Evolutionary conservation across 2,888 invertebrate species (phyloP).

Genomic region (Leptogaster cylindrica): DNA sequence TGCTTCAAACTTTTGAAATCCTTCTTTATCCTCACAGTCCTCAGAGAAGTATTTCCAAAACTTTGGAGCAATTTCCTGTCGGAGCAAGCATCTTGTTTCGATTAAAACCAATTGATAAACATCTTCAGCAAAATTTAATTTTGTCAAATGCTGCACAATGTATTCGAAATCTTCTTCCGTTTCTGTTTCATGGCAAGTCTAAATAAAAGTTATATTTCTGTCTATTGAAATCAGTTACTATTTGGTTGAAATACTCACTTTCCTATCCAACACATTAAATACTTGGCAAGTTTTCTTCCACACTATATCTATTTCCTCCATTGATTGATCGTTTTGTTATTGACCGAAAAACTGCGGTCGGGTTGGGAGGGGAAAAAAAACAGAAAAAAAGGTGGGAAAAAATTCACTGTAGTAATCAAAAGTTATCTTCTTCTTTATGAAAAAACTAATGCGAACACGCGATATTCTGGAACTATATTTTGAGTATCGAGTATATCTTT

Average conservation of each 20-base stretch:
- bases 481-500: too few relatives aligned
- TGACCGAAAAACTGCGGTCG: background rate
- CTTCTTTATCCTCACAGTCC: conserved; percentile 46
- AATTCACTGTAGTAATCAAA: too few relatives aligned
- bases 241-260: too few relatives aligned
- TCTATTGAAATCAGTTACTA: too few relatives aligned
- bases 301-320: conserved; percentile 52
- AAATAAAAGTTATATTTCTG: too few relatives aligned
- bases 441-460: too few relatives aligned
- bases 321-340: conserved; percentile 42
- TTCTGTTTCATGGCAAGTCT: too few relatives aligned
- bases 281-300: conserved; percentile 53
- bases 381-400: too few relatives aligned
- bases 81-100: conserved; percentile 55
- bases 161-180: conserved; percentile 42
- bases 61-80: conserved; percentile 54
- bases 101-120: conserved; percentile 54
- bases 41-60: conserved; percentile 58
- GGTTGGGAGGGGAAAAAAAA: too few relatives aligned
- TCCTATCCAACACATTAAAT: conserved; percentile 55
- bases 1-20: conserved; percentile 54
- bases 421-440: too few relatives aligned
- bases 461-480: too few relatives aligned
- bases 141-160: conserved; percentile 1
- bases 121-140: conserved; percentile 49